Conservation (phyloP, 1,140 invertebrate species). For the Pteromalus puparum region DNA sequence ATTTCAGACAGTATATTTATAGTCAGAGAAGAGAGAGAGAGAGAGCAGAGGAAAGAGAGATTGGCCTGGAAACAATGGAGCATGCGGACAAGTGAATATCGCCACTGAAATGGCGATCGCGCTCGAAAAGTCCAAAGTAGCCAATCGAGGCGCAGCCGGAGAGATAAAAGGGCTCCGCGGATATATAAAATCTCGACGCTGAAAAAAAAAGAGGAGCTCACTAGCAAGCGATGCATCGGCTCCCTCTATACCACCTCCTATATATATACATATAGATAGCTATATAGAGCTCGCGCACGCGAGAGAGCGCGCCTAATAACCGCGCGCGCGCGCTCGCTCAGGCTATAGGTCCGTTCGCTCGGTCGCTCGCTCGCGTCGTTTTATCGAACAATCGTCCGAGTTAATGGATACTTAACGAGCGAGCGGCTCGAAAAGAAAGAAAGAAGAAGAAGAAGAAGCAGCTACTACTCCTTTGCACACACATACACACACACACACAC, state of each 20-base stretch:
- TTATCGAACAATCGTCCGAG: slow-evolving; percentile 47
- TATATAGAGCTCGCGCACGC: background rate
- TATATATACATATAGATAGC: background rate
- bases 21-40: background rate
- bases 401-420: slow-evolving; percentile 49
- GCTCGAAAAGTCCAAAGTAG: slow-evolving; percentile 21
- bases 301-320: background rate
- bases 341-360: too few species aligned
- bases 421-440: background rate
- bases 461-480: background rate
- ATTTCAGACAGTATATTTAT: slow-evolving; percentile 14
- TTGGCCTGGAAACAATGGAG: slow-evolving; percentile 25
- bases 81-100: background rate
- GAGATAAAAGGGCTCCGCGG: slow-evolving; percentile 15
- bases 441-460: background rate
- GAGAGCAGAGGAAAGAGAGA: background rate
- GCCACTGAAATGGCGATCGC: slow-evolving; percentile 14
- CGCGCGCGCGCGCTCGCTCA: background rate
- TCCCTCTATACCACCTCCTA: background rate
- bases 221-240: background rate
- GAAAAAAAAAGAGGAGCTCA: background rate
- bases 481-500: background rate
- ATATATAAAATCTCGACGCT: slow-evolving; percentile 19
- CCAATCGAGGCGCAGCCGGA: slow-evolving; percentile 10
- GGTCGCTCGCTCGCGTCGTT: background rate